These are phyloP conservation scores for Galendromus occidentalis DNA, from an alignment of 1,140 invertebrate genomes.

Conservation along the genomic window DNA sequence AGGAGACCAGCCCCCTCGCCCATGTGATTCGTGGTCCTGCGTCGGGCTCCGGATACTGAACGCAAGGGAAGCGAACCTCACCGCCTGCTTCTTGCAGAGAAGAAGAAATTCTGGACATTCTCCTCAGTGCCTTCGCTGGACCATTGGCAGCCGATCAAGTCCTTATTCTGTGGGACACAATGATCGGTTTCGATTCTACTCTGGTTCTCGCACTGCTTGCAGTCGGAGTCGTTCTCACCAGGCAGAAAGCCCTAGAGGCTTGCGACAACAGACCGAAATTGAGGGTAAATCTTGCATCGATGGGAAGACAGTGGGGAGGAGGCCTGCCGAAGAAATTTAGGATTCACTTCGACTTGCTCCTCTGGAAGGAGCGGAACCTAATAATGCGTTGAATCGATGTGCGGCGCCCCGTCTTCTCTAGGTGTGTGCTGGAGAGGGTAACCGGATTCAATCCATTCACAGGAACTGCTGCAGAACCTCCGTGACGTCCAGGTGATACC, in stretches of 20 bases:
- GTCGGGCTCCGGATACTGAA: too few species aligned
- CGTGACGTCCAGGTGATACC: conserved; percentile 1
- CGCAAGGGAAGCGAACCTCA: too few species aligned
- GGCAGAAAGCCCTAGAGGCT: neutral
- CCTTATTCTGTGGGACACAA: neutral
- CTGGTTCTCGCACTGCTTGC: neutral
- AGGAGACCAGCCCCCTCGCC: neutral
- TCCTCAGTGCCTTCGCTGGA: neutral
- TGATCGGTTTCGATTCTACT: conserved; percentile 5
- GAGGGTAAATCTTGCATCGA: neutral
- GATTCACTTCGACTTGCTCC: too few species aligned
- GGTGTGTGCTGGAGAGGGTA: too few species aligned
- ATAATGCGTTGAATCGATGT: too few species aligned
- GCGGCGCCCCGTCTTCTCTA: too few species aligned
- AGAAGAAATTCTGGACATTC: neutral
- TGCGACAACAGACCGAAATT: neutral
- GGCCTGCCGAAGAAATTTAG: too few species aligned
- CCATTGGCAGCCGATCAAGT: conserved; percentile 4
- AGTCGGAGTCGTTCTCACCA: neutral
- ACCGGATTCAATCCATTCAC: too few species aligned
- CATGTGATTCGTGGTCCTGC: neutral
- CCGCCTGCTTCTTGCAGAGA: neutral
- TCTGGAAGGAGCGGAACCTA: too few species aligned
- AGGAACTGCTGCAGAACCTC: neutral
- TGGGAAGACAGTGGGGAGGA: too few species aligned